Conservation (phyloP, 2,888 invertebrate genomes). For the Hermaeophaga mercurialis region DNA sequence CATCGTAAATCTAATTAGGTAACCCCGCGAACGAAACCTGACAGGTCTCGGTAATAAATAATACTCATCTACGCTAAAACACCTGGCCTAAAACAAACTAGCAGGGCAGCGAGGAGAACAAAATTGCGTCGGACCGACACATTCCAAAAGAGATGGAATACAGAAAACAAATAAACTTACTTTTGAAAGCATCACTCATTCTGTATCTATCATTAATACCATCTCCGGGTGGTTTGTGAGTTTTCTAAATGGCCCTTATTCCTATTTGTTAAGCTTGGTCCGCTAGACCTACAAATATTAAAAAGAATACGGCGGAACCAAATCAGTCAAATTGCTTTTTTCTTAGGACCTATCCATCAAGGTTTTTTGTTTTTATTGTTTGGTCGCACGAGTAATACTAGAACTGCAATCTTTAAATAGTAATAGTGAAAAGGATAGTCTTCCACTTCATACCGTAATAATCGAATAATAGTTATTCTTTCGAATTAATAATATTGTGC, state of each 20-base stretch:
- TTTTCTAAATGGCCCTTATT: conserved; percentile 34
- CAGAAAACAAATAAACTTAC: conserved; percentile 33
- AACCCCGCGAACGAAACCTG: conserved; percentile 54
- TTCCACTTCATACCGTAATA: too few relatives aligned
- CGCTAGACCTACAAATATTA: too few relatives aligned
- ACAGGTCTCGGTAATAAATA: conserved; percentile 51
- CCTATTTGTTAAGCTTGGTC: conserved; percentile 25
- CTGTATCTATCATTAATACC: conserved; percentile 40
- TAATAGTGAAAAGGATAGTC: too few relatives aligned
- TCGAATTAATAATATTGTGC: too few relatives aligned
- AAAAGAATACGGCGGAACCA: too few relatives aligned
- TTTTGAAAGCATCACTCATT: conserved; percentile 41
- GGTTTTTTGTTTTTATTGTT: too few relatives aligned
- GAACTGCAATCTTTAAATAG: too few relatives aligned
- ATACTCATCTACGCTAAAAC: conserved; percentile 48
- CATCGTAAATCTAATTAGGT: conserved; percentile 56
- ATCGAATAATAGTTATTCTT: too few relatives aligned
- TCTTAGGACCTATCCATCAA: too few relatives aligned
- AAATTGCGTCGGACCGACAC: conserved; percentile 16
- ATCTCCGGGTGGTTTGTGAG: conserved; percentile 34
- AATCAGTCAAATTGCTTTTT: too few relatives aligned
- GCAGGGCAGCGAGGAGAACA: conserved; percentile 34
- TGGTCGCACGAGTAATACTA: too few relatives aligned
- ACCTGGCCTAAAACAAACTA: conserved; percentile 45
- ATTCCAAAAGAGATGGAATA: conserved; percentile 23